phyloP scores from a whole-genome alignment of 2,113 vertebrate species.

The Henicopernis longicauda region DNA sequence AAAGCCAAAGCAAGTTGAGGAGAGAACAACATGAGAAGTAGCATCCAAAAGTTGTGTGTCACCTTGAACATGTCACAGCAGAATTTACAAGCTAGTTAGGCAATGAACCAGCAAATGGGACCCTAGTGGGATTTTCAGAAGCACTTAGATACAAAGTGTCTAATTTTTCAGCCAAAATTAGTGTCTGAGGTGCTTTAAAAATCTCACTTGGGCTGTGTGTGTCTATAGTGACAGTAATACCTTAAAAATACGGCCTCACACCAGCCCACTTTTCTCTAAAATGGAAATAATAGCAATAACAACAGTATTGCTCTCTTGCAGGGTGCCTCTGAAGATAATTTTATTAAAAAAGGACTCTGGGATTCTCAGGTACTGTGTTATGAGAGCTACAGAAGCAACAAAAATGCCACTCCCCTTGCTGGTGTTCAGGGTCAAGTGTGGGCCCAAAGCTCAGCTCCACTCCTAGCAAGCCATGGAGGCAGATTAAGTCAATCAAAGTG shows the following conservation, averaged over 20 bases:
- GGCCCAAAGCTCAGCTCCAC: background rate
- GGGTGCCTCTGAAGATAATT: background rate
- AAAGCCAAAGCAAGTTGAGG: background rate
- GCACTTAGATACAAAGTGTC: background rate
- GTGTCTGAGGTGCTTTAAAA: background rate
- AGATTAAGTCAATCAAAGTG: background rate
- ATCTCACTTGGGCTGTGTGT: background rate
- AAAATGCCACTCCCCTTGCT: background rate
- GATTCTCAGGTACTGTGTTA: background rate
- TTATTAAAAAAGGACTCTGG: background rate
- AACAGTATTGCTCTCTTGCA: background rate
- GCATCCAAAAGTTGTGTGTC: background rate
- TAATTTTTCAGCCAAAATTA: constrained; percentile 4
- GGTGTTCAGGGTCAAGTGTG: background rate
- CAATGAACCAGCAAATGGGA: background rate
- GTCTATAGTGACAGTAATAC: background rate
- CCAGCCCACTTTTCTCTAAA: background rate
- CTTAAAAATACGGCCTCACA: background rate
- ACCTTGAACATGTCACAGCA: background rate
- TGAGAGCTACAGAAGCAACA: background rate
- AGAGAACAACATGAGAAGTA: background rate
- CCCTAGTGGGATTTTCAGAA: background rate
- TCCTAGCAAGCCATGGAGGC: background rate
- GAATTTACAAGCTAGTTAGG: background rate
- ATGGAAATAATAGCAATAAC: background rate